Percentiles rank a stretch among this genome's conserved stretches.
These are phyloP conservation scores for Australoheros facetus DNA, from an alignment of 2,797 vertebrate species.

Conservation along the genomic window DNA sequence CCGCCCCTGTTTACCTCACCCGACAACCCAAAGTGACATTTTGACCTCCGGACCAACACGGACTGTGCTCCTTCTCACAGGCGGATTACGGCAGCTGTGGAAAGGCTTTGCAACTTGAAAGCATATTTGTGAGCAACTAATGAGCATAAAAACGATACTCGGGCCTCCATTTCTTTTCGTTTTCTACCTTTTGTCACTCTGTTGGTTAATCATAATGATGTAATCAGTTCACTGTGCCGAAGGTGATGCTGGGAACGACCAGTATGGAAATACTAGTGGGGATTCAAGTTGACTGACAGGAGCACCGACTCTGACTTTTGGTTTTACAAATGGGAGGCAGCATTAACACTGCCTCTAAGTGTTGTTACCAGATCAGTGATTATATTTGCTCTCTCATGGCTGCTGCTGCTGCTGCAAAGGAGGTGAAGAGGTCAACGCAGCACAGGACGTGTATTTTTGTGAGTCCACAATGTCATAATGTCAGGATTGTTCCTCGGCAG, in stretches of 20 bases:
- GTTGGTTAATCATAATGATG: neutral
- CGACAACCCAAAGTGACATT: conserved; percentile 68
- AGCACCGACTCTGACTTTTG: conserved; percentile 1
- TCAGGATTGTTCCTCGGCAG: conserved; percentile 67
- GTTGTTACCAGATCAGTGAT: conserved; percentile 13
- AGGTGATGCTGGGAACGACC: neutral
- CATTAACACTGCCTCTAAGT: conserved; percentile 7
- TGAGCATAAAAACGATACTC: conserved; percentile 59
- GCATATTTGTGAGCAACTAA: conserved; percentile 71
- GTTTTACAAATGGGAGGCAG: conserved; percentile 13
- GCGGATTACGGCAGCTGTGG: conserved; percentile 66
- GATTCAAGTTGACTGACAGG: conserved; percentile 27
- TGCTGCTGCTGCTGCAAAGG: conserved; percentile 1
- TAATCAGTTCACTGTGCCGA: neutral
- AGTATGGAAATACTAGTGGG: neutral
- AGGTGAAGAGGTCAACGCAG: conserved; percentile 48
- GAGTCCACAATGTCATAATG: conserved; percentile 70
- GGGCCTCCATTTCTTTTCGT: neutral
- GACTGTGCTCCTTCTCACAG: conserved; percentile 65
- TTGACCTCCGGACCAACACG: conserved; percentile 71
- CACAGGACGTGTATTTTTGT: conserved; percentile 41
- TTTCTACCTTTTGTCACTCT: neutral
- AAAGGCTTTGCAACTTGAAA: conserved; percentile 76
- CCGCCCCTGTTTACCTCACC: conserved; percentile 67
- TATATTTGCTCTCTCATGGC: conserved; percentile 32